phyloP scores from a whole-genome alignment of 2,113 vertebrate genomes.

The Pipa parva region DNA sequence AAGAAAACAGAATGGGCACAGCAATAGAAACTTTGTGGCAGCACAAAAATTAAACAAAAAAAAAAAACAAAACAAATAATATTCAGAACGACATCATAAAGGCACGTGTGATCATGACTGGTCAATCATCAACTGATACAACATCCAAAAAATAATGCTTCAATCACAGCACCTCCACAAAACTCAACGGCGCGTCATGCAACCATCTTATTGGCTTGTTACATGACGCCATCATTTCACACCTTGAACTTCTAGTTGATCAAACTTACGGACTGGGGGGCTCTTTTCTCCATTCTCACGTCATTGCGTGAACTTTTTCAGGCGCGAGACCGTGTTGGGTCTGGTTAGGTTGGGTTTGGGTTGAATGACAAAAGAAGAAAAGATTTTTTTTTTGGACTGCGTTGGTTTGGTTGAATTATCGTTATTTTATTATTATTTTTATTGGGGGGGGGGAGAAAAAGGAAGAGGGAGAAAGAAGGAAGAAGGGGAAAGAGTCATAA shows the following conservation, averaged over 20 bases:
- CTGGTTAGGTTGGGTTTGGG: conserved; percentile 81
- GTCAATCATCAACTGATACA: conserved; percentile 79
- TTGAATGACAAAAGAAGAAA: conserved; percentile 85
- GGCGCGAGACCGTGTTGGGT: conserved; percentile 78
- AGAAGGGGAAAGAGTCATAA: conserved; percentile 46
- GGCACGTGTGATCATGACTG: conserved; percentile 81
- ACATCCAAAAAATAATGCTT: conserved; percentile 81
- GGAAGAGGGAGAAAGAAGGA: conserved; percentile 49
- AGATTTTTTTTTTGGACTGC: conserved; percentile 55
- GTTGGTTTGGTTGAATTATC: conserved; percentile 16
- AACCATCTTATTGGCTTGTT: conserved; percentile 78
- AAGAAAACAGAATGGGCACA: conserved; percentile 78
- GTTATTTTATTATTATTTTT: conserved; percentile 1
- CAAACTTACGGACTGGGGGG: conserved; percentile 80
- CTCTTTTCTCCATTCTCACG: conserved; percentile 79
- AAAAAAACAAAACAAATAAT: conserved; percentile 30
- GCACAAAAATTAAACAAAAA: conserved; percentile 76
- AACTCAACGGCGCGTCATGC: conserved; percentile 81
- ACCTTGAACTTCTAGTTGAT: conserved; percentile 78
- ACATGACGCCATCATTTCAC: conserved; percentile 83
- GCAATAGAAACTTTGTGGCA: conserved; percentile 72
- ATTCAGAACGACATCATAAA: conserved; percentile 45
- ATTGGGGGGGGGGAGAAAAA: conserved; percentile 46
- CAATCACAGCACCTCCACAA: conserved; percentile 81
- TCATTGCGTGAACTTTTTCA: conserved; percentile 82